A percentile compares a stretch with the other conserved stretches of the same genome.
These are phyloP conservation scores for Solea solea DNA, from an alignment of 2,113 vertebrate species.

Conservation along the genomic window DNA sequence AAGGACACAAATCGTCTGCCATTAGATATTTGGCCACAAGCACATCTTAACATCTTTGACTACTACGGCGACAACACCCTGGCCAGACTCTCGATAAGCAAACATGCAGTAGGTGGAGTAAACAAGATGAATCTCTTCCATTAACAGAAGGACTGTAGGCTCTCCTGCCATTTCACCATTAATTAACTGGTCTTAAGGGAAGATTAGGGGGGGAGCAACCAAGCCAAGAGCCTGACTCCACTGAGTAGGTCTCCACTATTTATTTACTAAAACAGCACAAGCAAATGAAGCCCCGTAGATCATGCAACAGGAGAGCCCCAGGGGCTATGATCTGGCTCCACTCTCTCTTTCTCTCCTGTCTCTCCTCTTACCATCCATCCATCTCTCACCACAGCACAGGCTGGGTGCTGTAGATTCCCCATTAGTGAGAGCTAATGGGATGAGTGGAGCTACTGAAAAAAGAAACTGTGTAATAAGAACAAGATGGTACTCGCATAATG, in stretches of 20 bases:
- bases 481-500: conserved; percentile 16
- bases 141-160: conserved; percentile 67
- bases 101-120: conserved; percentile 57
- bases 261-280: conserved; percentile 75
- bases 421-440: conserved; percentile 41
- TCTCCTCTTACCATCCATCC: conserved; percentile 42
- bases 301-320: conserved; percentile 50
- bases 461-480: conserved; percentile 15
- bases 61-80: conserved; percentile 23
- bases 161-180: conserved; percentile 68
- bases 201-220: conserved; percentile 64
- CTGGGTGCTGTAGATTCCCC: conserved; percentile 10
- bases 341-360: conserved; percentile 13
- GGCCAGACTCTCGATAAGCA: conserved; percentile 44
- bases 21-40: conserved; percentile 28
- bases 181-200: conserved; percentile 78
- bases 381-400: not conserved
- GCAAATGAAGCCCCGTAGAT: conserved; percentile 70
- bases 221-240: conserved; percentile 60
- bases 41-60: conserved; percentile 22
- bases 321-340: conserved; percentile 44
- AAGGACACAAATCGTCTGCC: conserved; percentile 38
- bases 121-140: conserved; percentile 74
- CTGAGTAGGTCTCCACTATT: conserved; percentile 60
- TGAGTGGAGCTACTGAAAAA: conserved; percentile 14